Base-by-base conservation (phyloP, 1,140 invertebrate genomes). In the Brachionus rubens region DNA sequence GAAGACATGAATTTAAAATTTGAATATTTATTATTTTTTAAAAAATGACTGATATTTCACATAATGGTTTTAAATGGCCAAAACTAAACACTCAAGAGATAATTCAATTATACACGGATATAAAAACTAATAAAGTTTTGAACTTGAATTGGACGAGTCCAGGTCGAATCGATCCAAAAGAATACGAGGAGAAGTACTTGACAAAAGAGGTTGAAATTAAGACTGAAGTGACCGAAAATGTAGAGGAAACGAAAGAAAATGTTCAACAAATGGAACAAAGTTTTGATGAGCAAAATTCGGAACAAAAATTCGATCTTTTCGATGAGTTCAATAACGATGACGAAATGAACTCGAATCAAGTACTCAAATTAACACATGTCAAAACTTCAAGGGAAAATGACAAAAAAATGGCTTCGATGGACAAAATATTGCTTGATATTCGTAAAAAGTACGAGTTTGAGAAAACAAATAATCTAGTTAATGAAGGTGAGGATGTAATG, bases 361-460 rank as follows among this genome's bases (percentile, higher is more conserved):
- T 43, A 1, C n/a, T 65, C 3, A 65, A 65, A 24, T 40, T 65
- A 19, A 65, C 59, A 4, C 59, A 65, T 65, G 33, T 43, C 7
- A 65, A 65, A 33, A 65, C 33, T 5, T 24, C 16, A 7, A n/a
- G 33, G 2, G 59, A 65, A 16, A 3, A 14, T 21, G 59, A 65
- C 16, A 65, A 65, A 65, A 65, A 65, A 26, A 26, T 65, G 59
- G 59, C 59, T 4, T 41, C 33, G 9, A 65, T 65, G 59, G 59
- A 65, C 40, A 65, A 65, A 65, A 65, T 65, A 41, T 65, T 65
- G 40, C 14, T 41, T 41, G 59, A 65, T 43, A 65, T 65, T 36
- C 33, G 59, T 16, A 65, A 65, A 65, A 65, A 65, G 10, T 65
- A 41, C 16, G n/a, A 65, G 41, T 65, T 24, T 43, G 59, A 65